Evolutionary conservation across 2,888 invertebrate genomes (phyloP).

Genomic region (Monoplex corrugatus): DNA sequence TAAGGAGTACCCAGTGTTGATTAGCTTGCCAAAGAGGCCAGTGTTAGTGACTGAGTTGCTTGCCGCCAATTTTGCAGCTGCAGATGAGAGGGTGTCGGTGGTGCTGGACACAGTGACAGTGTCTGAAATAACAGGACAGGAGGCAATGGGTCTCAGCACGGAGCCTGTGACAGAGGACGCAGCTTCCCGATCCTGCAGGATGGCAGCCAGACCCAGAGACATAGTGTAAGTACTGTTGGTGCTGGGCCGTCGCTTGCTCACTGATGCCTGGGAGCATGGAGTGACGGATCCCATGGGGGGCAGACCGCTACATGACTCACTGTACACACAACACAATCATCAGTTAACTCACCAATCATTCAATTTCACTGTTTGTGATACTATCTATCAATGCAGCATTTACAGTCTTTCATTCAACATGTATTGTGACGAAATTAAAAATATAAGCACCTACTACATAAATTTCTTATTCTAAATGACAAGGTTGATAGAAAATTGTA

Average conservation of each 20-base stretch:
- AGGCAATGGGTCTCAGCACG: slow-evolving; percentile 38
- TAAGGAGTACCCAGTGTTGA: slow-evolving; percentile 47
- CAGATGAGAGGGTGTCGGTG: background rate
- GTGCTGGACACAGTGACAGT: background rate
- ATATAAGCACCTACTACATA: too few relatives aligned
- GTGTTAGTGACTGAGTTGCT: background rate
- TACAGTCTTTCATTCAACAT: too few relatives aligned
- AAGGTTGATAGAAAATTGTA: too few relatives aligned
- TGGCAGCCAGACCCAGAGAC: slow-evolving; percentile 88
- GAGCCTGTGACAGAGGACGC: slow-evolving; percentile 47
- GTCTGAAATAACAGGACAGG: slow-evolving; percentile 25
- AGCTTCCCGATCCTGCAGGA: slow-evolving; percentile 90
- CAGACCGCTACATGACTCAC: background rate
- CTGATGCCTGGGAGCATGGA: background rate
- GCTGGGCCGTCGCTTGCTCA: slow-evolving; percentile 21
- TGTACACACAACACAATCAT: background rate
- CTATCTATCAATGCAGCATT: too few relatives aligned
- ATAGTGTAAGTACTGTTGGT: slow-evolving; percentile 87
- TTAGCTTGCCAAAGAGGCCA: slow-evolving; percentile 40
- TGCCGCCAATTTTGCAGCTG: background rate
- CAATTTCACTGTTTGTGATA: background rate
- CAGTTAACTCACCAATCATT: background rate
- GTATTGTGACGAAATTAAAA: too few relatives aligned
- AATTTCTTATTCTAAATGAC: too few relatives aligned
- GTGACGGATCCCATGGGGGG: slow-evolving; percentile 12